These are phyloP conservation scores for Therioaphis trifolii DNA, from an alignment of 2,888 invertebrate species.

Conservation along the genomic window DNA sequence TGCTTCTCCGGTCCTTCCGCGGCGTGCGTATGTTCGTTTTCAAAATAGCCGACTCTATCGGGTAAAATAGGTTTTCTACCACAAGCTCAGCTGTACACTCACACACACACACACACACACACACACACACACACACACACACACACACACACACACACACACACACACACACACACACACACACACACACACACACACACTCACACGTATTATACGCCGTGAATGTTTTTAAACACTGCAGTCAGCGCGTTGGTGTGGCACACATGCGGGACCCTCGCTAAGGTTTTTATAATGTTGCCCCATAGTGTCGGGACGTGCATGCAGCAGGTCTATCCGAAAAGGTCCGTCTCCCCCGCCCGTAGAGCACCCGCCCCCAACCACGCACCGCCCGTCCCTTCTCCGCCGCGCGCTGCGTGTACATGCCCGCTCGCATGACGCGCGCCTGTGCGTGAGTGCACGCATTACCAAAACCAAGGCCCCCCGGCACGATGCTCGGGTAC, in stretches of 20 bases:
- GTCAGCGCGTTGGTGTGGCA: conserved; percentile 31
- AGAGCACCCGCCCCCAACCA: conserved; percentile 46
- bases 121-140: too few species aligned
- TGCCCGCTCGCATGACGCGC: background rate
- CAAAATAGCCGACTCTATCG: too few species aligned
- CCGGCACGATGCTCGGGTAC: conserved; percentile 53
- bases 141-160: too few species aligned
- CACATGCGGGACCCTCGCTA: conserved; percentile 62
- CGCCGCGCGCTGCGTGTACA: background rate
- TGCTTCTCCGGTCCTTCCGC: too few species aligned
- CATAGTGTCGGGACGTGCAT: conserved; percentile 46
- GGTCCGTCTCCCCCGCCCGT: conserved; percentile 60
- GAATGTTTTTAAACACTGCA: too few species aligned
- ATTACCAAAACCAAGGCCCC: conserved; percentile 53
- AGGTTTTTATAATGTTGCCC: conserved; percentile 60
- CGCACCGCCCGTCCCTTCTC: conserved; percentile 45
- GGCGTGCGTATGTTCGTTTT: too few species aligned
- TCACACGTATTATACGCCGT: too few species aligned
- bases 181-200: too few species aligned
- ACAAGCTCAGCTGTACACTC: too few species aligned
- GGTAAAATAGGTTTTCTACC: too few species aligned
- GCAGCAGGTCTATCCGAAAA: conserved; percentile 62
- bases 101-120: too few species aligned
- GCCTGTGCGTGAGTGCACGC: background rate
- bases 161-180: too few species aligned